Conservation (phyloP, 2,113 vertebrate genomes). For the Ia io region DNA sequence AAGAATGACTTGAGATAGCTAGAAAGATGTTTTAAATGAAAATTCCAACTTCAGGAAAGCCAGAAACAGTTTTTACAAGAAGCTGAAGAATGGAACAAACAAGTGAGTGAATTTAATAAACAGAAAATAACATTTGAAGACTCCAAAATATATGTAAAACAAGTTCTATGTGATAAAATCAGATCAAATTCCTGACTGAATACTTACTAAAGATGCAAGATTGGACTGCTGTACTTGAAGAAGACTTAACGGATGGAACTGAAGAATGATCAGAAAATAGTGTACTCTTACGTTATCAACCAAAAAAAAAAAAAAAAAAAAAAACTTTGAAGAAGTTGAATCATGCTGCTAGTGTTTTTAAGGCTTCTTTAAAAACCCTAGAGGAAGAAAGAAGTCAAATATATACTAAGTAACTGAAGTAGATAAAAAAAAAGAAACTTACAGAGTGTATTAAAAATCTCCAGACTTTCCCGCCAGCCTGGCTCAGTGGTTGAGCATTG, state of each 20-base stretch:
- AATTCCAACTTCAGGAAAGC: not conserved
- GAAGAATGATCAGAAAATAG: not conserved
- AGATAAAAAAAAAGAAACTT: not conserved
- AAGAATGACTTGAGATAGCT: not conserved
- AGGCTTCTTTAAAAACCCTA: not conserved
- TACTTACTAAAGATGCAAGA: not conserved
- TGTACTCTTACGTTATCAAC: not conserved
- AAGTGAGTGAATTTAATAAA: not conserved
- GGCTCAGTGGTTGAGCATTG: too few species aligned
- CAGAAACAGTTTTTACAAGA: not conserved
- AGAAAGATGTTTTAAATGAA: not conserved
- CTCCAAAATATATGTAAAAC: not conserved
- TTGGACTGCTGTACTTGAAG: not conserved
- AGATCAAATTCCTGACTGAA: not conserved
- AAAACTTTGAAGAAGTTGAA: not conserved
- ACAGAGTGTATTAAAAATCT: not conserved
- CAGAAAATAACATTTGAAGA: not conserved
- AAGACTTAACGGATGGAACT: not conserved
- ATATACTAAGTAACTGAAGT: not conserved
- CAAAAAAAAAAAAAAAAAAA: not conserved
- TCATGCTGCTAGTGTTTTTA: not conserved
- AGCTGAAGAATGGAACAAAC: not conserved
- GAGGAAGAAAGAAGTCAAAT: not conserved
- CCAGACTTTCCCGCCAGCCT: not conserved
- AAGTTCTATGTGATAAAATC: not conserved